Percentiles rank a stretch among this genome's conserved stretches.
Evolutionary conservation across 2,888 invertebrate species (phyloP).

Genomic region (Quadroppia sp.): DNA sequence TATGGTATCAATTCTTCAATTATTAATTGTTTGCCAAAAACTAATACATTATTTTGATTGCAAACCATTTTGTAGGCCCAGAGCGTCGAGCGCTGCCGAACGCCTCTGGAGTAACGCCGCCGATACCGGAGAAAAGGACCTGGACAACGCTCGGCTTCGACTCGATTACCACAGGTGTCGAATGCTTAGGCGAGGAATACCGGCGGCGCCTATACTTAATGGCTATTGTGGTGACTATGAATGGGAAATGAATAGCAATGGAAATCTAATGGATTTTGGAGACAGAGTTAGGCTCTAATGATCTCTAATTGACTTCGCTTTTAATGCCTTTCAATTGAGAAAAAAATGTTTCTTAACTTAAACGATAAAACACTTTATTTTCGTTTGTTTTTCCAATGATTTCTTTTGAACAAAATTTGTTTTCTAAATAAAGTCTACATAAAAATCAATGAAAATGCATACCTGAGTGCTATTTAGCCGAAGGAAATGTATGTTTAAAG

Average conservation of each 20-base stretch:
- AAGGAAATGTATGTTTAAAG: too few species aligned
- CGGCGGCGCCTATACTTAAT: constrained; percentile 51
- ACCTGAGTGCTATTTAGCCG: too few species aligned
- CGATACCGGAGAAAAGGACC: constrained; percentile 52
- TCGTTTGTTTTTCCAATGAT: too few species aligned
- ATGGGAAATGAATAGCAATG: constrained; percentile 17
- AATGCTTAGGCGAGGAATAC: constrained; percentile 57
- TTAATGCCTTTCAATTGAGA: too few species aligned
- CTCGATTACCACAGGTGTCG: constrained; percentile 61
- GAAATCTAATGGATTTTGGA: neutral
- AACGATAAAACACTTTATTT: too few species aligned
- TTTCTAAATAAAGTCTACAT: too few species aligned
- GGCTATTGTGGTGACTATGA: constrained; percentile 52
- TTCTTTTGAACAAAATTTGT: too few species aligned
- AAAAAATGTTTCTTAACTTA: too few species aligned
- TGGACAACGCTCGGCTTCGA: constrained; percentile 55
- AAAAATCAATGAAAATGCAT: neutral
- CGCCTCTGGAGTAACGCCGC: constrained; percentile 65
- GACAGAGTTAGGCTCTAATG: constrained; percentile 1
- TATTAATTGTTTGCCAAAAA: neutral
- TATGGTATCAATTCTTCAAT: constrained; percentile 59
- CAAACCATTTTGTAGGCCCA: constrained; percentile 57
- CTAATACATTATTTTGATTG: too few species aligned
- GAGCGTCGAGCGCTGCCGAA: constrained; percentile 79
- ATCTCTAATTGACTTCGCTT: neutral